Percentiles rank a stretch among this genome's conserved stretches.
These are phyloP conservation scores for Pachypeltis micranthus DNA, from an alignment of 1,140 invertebrate genomes.

Conservation along the genomic window DNA sequence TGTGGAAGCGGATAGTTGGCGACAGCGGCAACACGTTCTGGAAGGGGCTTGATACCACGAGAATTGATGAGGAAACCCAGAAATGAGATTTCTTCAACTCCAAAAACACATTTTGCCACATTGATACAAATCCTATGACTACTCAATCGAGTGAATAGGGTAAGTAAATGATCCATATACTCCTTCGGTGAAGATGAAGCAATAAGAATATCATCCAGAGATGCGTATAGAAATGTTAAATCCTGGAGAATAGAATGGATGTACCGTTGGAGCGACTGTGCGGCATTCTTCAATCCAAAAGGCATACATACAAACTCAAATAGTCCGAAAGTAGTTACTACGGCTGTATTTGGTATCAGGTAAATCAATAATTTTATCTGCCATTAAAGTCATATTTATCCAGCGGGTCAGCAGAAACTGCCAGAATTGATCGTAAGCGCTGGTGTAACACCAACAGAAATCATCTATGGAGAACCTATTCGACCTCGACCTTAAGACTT, in stretches of 20 bases:
- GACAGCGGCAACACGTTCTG: slow-evolving; percentile 11
- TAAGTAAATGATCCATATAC: slow-evolving; percentile 21
- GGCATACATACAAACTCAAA: slow-evolving; percentile 33
- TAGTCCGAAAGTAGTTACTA: slow-evolving; percentile 30
- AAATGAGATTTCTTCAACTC: slow-evolving; percentile 19
- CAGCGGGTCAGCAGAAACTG: no score
- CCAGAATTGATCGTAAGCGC: no score
- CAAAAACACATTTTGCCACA: slow-evolving; percentile 17
- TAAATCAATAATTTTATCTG: no score
- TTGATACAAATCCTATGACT: slow-evolving; percentile 23
- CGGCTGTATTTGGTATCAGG: slow-evolving; percentile 32
- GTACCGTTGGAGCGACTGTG: slow-evolving; percentile 36
- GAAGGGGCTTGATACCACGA: slow-evolving; percentile 8
- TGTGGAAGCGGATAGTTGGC: slow-evolving; percentile 5
- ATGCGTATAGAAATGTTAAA: slow-evolving; percentile 20
- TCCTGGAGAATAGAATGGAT: slow-evolving; percentile 33
- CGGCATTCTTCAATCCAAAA: slow-evolving; percentile 38
- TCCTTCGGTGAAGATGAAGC: slow-evolving; percentile 20
- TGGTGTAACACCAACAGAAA: no score
- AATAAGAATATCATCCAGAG: slow-evolving; percentile 30
- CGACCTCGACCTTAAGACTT: no score
- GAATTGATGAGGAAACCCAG: slow-evolving; percentile 28
- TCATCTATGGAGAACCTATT: no score
- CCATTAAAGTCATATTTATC: no score
- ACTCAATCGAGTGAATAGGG: slow-evolving; percentile 23